phyloP scores from a whole-genome alignment of 2,888 invertebrate species.

The Lamproptera curius region DNA sequence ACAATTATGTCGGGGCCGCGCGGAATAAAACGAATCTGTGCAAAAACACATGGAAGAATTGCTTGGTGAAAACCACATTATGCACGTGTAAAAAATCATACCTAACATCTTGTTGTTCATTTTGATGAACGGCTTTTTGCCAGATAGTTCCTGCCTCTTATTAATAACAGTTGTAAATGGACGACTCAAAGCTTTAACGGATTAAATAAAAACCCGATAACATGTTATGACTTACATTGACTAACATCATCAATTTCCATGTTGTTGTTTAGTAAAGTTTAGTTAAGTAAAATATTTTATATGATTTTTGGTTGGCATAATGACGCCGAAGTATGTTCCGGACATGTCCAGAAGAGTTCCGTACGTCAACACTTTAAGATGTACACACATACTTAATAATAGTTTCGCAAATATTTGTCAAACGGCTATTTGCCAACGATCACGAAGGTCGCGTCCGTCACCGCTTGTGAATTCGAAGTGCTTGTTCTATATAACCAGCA shows the following conservation, averaged over 20 bases:
- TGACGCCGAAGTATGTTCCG: no score
- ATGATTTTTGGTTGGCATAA: no score
- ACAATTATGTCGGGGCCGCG: no score
- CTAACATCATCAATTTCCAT: no score
- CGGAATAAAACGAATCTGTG: neutral
- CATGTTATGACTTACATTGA: no score
- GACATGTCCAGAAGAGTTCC: conserved; percentile 3
- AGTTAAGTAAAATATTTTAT: no score
- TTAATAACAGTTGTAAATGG: no score
- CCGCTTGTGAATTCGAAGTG: conserved; percentile 48
- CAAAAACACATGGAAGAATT: conserved; percentile 3
- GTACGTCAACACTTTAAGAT: neutral
- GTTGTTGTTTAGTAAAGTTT: no score
- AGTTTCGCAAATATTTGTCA: conserved; percentile 47
- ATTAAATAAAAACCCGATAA: no score
- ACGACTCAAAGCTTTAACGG: no score
- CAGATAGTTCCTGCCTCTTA: no score
- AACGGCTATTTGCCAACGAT: conserved; percentile 47
- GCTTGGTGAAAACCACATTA: neutral
- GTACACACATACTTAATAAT: conserved; percentile 25
- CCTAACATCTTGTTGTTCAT: neutral
- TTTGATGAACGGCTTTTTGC: conserved; percentile 8
- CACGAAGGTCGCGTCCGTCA: conserved; percentile 54
- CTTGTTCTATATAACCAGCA: conserved; percentile 40
- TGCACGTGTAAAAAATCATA: neutral